These are phyloP conservation scores for Chaetodon trifasciatus DNA, from an alignment of 2,797 vertebrate genomes.

Conservation along the genomic window DNA sequence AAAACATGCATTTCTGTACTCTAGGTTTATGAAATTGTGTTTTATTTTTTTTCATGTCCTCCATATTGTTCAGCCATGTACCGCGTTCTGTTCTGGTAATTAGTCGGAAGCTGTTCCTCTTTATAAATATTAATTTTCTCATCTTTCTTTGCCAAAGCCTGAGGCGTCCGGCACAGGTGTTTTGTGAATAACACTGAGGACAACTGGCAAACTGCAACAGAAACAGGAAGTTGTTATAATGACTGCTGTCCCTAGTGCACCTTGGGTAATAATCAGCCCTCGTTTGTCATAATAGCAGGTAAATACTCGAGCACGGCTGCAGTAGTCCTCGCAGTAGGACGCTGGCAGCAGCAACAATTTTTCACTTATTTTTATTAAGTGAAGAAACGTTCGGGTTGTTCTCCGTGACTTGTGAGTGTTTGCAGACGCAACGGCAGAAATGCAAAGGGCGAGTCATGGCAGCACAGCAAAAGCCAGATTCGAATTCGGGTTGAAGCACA, in stretches of 20 bases:
- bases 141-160: slow-evolving; percentile 70
- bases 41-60: slow-evolving; percentile 10
- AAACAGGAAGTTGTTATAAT: slow-evolving; percentile 79
- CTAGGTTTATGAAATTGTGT: background rate
- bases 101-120: slow-evolving; percentile 62
- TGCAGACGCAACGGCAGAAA: slow-evolving; percentile 39
- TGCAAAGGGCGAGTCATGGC: slow-evolving; percentile 63
- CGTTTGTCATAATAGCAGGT: slow-evolving; percentile 84
- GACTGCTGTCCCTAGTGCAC: slow-evolving; percentile 78
- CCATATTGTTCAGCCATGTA: slow-evolving; percentile 23
- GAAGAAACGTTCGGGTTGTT: slow-evolving; percentile 14
- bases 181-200: slow-evolving; percentile 74
- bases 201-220: slow-evolving; percentile 70
- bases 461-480: slow-evolving; percentile 24
- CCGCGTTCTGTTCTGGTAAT: slow-evolving; percentile 56
- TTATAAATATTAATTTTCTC: slow-evolving; percentile 75
- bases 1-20: background rate
- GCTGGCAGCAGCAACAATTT: slow-evolving; percentile 55
- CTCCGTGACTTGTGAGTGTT: slow-evolving; percentile 56
- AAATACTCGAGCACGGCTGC: slow-evolving; percentile 70
- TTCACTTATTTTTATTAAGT: slow-evolving; percentile 64
- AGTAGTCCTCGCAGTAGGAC: slow-evolving; percentile 65
- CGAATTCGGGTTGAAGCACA: slow-evolving; percentile 47
- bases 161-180: slow-evolving; percentile 79
- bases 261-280: slow-evolving; percentile 83